Percentiles rank a stretch among this genome's conserved stretches.
Evolutionary conservation across 2,888 invertebrate genomes (phyloP).

Genomic region (Oligia strigilis): DNA sequence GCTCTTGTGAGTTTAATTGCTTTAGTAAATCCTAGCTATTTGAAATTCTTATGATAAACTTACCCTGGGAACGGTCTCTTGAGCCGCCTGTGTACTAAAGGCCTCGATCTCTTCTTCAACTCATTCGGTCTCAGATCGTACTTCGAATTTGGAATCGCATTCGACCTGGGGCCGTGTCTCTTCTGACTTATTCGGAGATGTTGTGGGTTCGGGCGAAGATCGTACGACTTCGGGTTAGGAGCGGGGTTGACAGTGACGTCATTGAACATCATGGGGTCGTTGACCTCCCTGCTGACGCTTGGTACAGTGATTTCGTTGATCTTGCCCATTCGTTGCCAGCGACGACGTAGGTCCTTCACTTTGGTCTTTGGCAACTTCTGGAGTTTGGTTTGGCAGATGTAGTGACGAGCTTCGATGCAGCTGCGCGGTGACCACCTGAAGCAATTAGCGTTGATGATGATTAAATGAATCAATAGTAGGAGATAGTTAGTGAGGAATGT

Average conservation of each 20-base stretch:
- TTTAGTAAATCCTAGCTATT: too few relatives aligned
- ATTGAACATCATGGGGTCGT: conserved; percentile 80
- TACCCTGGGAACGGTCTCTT: conserved; percentile 88
- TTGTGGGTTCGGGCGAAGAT: conserved; percentile 75
- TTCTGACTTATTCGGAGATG: conserved; percentile 65
- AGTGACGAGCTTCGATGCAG: conserved; percentile 92
- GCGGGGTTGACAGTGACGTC: conserved; percentile 82
- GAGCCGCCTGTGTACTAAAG: conserved; percentile 76
- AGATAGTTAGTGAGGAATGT: conserved; percentile 1
- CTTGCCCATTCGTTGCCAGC: conserved; percentile 88
- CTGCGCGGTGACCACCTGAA: conserved; percentile 92
- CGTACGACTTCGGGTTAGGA: conserved; percentile 82
- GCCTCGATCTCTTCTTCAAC: conserved; percentile 78
- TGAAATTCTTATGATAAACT: conserved; percentile 50
- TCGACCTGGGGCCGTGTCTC: conserved; percentile 61
- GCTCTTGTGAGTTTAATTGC: not conserved
- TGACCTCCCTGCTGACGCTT: conserved; percentile 79
- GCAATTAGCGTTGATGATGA: conserved; percentile 55
- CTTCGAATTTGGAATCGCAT: conserved; percentile 69
- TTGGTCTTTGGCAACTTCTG: conserved; percentile 87
- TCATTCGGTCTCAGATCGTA: conserved; percentile 77
- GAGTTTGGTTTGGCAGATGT: conserved; percentile 93
- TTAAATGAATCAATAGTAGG: conserved; percentile 19
- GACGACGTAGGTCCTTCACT: conserved; percentile 84
- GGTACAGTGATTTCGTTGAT: conserved; percentile 90